Percentiles rank a stretch among this genome's conserved stretches.
Evolutionary conservation across 2,888 invertebrate genomes (phyloP).

Genomic region (Monochamus alternatus): DNA sequence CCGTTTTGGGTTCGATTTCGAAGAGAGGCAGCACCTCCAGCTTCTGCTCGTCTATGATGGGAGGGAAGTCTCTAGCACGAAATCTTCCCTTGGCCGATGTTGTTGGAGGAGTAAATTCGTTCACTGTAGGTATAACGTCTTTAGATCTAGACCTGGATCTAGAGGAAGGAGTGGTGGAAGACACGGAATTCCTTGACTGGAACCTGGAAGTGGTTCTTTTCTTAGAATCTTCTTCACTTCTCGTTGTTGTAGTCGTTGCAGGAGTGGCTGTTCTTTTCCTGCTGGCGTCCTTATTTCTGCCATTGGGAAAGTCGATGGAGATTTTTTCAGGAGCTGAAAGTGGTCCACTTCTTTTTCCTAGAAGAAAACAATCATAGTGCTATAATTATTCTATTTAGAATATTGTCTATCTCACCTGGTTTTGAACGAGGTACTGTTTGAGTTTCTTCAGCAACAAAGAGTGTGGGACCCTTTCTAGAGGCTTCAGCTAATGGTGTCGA

Average conservation of each 20-base stretch:
- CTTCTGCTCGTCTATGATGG: slow-evolving; percentile 65
- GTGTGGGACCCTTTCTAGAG: slow-evolving; percentile 47
- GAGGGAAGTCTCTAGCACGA: slow-evolving; percentile 59
- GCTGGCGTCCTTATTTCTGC: slow-evolving; percentile 20
- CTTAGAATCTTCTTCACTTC: slow-evolving; percentile 19
- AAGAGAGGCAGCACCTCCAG: slow-evolving; percentile 68
- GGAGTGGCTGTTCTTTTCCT: slow-evolving; percentile 31
- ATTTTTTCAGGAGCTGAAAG: slow-evolving; percentile 49
- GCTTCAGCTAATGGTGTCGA: slow-evolving; percentile 14
- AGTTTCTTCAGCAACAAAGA: slow-evolving; percentile 44
- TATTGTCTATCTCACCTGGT: slow-evolving; percentile 29
- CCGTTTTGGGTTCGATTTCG: slow-evolving; percentile 65
- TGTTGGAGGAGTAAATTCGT: slow-evolving; percentile 19
- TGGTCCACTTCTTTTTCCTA: slow-evolving; percentile 43
- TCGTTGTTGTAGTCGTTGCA: neutral
- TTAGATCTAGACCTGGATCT: slow-evolving; percentile 32
- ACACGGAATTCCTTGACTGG: slow-evolving; percentile 14
- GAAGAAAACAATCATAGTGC: slow-evolving; percentile 19
- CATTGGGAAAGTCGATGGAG: slow-evolving; percentile 42
- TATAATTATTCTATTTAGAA: too few relatives aligned
- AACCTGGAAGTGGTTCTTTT: slow-evolving; percentile 3
- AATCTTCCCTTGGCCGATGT: slow-evolving; percentile 33
- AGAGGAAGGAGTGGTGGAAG: neutral
- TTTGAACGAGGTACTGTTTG: slow-evolving; percentile 38
- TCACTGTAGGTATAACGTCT: slow-evolving; percentile 26